phyloP scores from a whole-genome alignment of 2,113 vertebrate species.

The Psophia crepitans region DNA sequence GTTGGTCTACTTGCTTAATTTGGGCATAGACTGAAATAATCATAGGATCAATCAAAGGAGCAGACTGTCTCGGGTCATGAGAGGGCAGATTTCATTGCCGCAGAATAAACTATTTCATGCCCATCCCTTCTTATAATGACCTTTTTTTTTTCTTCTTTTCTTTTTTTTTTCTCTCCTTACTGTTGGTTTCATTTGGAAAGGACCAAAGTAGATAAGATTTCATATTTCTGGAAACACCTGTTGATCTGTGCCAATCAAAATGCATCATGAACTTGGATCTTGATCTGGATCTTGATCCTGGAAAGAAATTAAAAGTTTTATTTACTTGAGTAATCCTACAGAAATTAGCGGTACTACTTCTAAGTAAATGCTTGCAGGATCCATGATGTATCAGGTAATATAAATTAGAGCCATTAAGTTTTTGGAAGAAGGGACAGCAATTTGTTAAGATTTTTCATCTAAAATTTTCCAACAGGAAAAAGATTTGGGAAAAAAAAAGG shows the following conservation, averaged over 20 bases:
- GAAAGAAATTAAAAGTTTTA: background rate
- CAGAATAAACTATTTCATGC: constrained; percentile 51
- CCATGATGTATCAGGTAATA: background rate
- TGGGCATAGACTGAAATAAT: background rate
- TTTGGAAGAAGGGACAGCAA: background rate
- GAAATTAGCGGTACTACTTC: background rate
- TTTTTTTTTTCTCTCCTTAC: background rate
- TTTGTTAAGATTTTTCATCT: background rate
- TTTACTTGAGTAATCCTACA: background rate
- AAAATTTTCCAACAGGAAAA: background rate
- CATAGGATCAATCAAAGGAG: background rate
- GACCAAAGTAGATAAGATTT: background rate
- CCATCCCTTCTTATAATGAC: background rate
- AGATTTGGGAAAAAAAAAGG: background rate
- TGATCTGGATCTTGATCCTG: background rate
- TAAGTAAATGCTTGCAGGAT: background rate
- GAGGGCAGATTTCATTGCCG: background rate
- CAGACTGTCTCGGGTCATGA: background rate
- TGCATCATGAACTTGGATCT: background rate
- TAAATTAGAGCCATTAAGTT: background rate
- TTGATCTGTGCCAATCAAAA: background rate
- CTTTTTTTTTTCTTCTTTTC: background rate
- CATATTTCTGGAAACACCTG: background rate
- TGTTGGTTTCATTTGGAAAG: background rate
- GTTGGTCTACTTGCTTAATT: background rate